These are phyloP conservation scores for Oscarella lobularis DNA, from an alignment of 37 sponge, comb jelly and placozoan genomes.

Conservation along the genomic window DNA sequence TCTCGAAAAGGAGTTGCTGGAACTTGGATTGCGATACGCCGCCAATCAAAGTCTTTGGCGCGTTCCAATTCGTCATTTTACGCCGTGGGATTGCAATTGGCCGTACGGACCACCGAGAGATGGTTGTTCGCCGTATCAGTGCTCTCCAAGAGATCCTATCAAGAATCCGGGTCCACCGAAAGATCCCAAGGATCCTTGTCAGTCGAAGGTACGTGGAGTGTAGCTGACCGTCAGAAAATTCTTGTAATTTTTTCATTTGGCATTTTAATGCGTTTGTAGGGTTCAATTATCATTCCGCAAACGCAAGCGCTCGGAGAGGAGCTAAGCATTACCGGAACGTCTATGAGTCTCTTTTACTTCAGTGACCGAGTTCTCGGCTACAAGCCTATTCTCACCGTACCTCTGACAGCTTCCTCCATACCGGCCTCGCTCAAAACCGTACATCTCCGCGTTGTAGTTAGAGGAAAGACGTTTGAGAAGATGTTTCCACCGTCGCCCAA, in stretches of 20 bases:
- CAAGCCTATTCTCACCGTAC: too few species aligned
- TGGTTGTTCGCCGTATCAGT: background rate
- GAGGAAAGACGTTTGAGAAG: background rate
- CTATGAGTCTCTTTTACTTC: too few species aligned
- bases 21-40: background rate
- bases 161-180: too few species aligned
- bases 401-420: background rate
- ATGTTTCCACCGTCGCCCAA: background rate
- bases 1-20: background rate
- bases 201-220: too few species aligned
- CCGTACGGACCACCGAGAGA: background rate
- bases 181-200: too few species aligned
- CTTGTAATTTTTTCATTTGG: too few species aligned
- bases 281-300: too few species aligned
- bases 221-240: too few species aligned
- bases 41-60: background rate
- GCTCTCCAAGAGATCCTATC: background rate
- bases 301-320: too few species aligned
- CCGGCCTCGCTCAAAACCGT: background rate
- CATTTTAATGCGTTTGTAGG: too few species aligned
- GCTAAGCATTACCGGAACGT: too few species aligned
- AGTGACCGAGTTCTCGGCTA: too few species aligned
- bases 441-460: background rate
- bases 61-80: background rate
- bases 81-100: slow-evolving; percentile 4